These are phyloP conservation scores for Aleiodes leptofemur DNA, from an alignment of 2,888 invertebrate species.

Conservation along the genomic window DNA sequence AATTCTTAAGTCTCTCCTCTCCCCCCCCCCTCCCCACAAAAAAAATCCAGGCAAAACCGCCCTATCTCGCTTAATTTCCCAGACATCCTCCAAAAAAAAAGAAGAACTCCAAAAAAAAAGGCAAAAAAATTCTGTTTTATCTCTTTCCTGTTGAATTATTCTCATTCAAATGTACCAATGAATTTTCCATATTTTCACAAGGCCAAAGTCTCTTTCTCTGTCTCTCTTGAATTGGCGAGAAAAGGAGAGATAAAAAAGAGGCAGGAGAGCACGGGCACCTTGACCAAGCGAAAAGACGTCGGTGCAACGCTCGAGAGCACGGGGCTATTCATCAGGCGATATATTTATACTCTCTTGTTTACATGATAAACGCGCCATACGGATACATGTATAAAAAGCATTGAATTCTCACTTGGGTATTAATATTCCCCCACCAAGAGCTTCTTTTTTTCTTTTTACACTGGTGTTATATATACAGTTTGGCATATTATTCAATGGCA, in stretches of 20 bases:
- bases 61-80: too few species aligned
- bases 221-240: too few species aligned
- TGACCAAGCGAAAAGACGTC: slow-evolving; percentile 64
- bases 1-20: too few species aligned
- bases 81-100: too few species aligned
- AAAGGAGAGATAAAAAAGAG: neutral
- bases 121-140: too few species aligned
- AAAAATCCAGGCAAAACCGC: too few species aligned
- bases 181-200: too few species aligned
- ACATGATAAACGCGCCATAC: slow-evolving; percentile 37
- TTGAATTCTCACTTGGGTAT: slow-evolving; percentile 11
- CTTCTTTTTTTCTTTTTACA: neutral
- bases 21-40: too few species aligned
- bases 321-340: slow-evolving; percentile 43
- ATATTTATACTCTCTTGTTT: slow-evolving; percentile 45
- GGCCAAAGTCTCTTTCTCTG: too few species aligned
- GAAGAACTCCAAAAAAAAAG: too few species aligned
- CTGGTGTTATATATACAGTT: neutral
- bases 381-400: slow-evolving; percentile 26
- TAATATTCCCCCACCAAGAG: neutral
- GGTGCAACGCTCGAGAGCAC: slow-evolving; percentile 63
- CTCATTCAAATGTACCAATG: too few species aligned
- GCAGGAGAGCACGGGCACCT: slow-evolving; percentile 59
- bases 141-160: too few species aligned
- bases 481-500: neutral